Evolutionary conservation across 92 coral and sea anemone species (phyloP), one percentile per base, ranked within the genome.

Genomic region (Actinernus sp.): DNA sequence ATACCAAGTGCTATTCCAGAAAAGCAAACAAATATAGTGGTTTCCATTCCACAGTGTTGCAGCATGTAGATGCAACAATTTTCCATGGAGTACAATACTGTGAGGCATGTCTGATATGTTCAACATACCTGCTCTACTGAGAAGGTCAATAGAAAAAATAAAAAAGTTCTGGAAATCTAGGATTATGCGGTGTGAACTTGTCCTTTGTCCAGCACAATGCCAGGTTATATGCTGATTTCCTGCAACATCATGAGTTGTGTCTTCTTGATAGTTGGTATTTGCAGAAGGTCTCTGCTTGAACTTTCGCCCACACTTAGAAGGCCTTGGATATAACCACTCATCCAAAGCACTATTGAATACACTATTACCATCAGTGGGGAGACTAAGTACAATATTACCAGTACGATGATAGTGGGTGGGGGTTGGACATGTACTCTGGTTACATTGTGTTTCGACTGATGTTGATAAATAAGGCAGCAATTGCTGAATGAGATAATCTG

Each of bases 91-190:
- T 17, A 26, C 14, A 46, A 74, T 74, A 32, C 17, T 12, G 33
- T 3, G 26, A 49, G 82, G 61, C 29, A 64, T 21, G 21, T 55
- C 50, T 22, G 63, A 7, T 1, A 31, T 31, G 53, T 14, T 51
- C 36, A 82, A 63, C 46, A 73, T 37, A 12, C 88, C 88, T 4
- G 56, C 61, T 82, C 88, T 73, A 66, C 88, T 82, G 12, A 73
- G 71, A 56, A 81, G 49, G 43, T 82, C 88, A 13, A 79, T 68
- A 50, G 79, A 79, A 70, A 79, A 79, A 30, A 79, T n/a, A 43
- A 79, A 26, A 33, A 79, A 38, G 23, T 50, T 43, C 51, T 79
- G 49, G 21, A 70, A 56, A 64, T 69, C 40, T 52, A 25, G 32
- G 62, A 79, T 40, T 31, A 47, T 44, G 2, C 79, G 47, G 36